Conservation (phyloP, 2,888 invertebrate species). For the Caradrina clavipalpis region DNA sequence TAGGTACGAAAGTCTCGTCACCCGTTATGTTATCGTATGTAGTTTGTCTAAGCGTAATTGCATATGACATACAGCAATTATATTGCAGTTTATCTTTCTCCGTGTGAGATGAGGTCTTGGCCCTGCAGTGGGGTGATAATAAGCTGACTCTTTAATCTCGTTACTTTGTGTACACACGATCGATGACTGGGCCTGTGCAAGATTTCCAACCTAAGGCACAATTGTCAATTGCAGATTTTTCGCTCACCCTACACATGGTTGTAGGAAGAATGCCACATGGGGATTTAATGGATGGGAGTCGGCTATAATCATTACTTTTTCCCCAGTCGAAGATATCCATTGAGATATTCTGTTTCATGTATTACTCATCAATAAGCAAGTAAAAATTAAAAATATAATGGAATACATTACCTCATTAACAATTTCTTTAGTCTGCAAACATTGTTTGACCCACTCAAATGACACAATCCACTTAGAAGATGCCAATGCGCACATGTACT, state of each 20-base stretch:
- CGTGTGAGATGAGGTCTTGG: too few species aligned
- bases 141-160: neutral
- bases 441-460: slow-evolving; percentile 89
- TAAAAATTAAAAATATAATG: neutral
- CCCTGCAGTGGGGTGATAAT: too few species aligned
- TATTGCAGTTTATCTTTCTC: slow-evolving; percentile 11
- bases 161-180: neutral
- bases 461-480: slow-evolving; percentile 91
- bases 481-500: slow-evolving; percentile 90
- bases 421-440: slow-evolving; percentile 79
- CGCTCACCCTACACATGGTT: neutral
- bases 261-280: too few species aligned
- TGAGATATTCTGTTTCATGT: neutral
- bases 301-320: neutral
- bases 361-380: neutral
- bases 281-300: neutral
- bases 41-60: neutral
- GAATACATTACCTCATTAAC: slow-evolving; percentile 85
- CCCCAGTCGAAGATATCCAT: neutral
- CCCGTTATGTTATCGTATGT: slow-evolving; percentile 10
- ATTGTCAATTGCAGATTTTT: neutral
- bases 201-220: too few species aligned
- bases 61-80: slow-evolving; percentile 1
- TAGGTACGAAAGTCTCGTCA: neutral
- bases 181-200: too few species aligned